Evolutionary conservation across 30 jellyfish, hydroid and myxozoan species (phyloP), one percentile per base, ranked within the genome.

Genomic region (Catostylus mosaicus): DNA sequence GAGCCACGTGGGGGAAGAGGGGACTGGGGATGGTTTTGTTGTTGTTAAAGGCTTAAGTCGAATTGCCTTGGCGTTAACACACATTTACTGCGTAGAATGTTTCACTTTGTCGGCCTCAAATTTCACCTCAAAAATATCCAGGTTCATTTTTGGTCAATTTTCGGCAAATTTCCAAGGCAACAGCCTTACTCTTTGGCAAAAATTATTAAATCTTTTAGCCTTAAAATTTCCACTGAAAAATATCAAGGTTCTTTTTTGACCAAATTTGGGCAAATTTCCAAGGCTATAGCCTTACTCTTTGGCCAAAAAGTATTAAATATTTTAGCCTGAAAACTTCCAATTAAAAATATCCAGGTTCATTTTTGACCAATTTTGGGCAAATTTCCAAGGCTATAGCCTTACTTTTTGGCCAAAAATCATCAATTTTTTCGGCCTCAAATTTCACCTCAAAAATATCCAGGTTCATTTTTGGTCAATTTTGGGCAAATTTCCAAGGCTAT

Each of bases 231-330:
- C n/a, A n/a, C 50, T 5, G 26, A 62, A 22, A 22, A 22, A 3
- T 52, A n/a, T 4, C 29, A 3, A 10, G 3, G 19, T 22, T 52
- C 30, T 52, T n/a, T 7, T 40, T 7, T 52, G 29, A n/a, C 37
- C 0, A 12, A 12, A 31, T 33, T 68, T 34, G 3, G 33, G 80
- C 2, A 43, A 33, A 68, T 31, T n/a, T 7, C 23, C 30, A 38
- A 68, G 80, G 80, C 65, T n/a, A 33, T 68, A 68, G 11, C 80
- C 80, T 68, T 68, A 62, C 75, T 62, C 26, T 62, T 62, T 5
- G 46, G 26, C 26, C 40, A 3, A 62, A 62, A 30, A 33, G 19
- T n/a, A 38, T 7, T 12, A 12, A 38, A 68, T 63, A 64, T 34
- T n/a, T 11, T 68, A 68, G 11, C 80, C 80, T 68, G 33, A 62